Conservation (phyloP, 2,888 invertebrate species). For the Chesias legatella region DNA sequence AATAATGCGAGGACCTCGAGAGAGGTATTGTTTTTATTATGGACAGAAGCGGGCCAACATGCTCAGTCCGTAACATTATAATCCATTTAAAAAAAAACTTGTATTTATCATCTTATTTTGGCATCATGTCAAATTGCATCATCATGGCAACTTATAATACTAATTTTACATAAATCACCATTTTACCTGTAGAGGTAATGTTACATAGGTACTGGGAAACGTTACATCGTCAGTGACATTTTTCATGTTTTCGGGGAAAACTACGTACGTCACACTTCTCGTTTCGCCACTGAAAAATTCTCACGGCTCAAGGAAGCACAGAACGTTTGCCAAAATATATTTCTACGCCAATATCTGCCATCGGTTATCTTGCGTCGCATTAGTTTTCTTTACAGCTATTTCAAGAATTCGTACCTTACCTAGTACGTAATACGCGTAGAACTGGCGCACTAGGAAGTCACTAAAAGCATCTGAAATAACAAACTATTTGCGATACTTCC, state of each 20-base stretch:
- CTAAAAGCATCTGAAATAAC: neutral
- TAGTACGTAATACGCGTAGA: slow-evolving; percentile 8
- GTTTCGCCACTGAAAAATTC: slow-evolving; percentile 35
- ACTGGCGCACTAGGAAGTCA: slow-evolving; percentile 15
- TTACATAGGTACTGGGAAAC: too few species aligned
- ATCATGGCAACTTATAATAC: too few species aligned
- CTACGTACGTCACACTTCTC: slow-evolving; percentile 37
- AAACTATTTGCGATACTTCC: neutral
- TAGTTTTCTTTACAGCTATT: slow-evolving; percentile 25
- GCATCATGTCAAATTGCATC: too few species aligned
- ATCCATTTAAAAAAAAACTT: too few species aligned
- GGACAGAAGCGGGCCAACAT: too few species aligned
- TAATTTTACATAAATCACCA: too few species aligned
- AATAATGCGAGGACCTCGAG: too few species aligned
- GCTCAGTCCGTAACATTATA: too few species aligned
- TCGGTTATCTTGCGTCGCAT: slow-evolving; percentile 42
- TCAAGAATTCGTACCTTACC: slow-evolving; percentile 5
- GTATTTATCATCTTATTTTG: too few species aligned
- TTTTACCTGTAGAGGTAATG: too few species aligned
- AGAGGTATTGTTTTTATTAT: too few species aligned
- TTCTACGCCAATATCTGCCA: slow-evolving; percentile 50
- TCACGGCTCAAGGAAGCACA: slow-evolving; percentile 58
- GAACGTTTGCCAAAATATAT: slow-evolving; percentile 64
- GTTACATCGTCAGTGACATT: too few species aligned
- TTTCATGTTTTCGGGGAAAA: slow-evolving; percentile 30